Evolutionary conservation across 2,113 vertebrate genomes (phyloP).

Genomic region (Numenius arquata): DNA sequence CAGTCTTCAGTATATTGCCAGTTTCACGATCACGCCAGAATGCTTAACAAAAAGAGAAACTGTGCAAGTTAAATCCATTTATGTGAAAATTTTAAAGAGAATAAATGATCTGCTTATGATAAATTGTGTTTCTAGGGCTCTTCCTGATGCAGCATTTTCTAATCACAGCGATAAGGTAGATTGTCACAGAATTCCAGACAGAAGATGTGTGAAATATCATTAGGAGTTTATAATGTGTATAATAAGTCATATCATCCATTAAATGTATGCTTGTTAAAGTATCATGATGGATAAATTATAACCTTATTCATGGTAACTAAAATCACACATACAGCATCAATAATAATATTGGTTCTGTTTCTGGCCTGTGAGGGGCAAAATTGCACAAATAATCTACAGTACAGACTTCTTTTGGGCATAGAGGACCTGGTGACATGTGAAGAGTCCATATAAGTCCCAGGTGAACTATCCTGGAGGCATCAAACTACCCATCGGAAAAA

Average conservation of each 20-base stretch:
- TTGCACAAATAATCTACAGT: not conserved
- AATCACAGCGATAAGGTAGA: not conserved
- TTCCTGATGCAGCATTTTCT: slow-evolving; percentile 8
- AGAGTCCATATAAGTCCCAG: not conserved
- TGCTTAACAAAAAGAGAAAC: not conserved
- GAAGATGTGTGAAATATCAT: slow-evolving; percentile 9
- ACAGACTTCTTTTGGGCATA: not conserved
- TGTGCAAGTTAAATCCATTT: not conserved
- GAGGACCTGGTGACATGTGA: not conserved
- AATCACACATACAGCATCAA: not conserved
- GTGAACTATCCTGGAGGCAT: not conserved
- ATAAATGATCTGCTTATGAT: not conserved
- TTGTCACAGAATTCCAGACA: not conserved
- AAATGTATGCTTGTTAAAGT: slow-evolving; percentile 28
- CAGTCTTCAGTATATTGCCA: not conserved
- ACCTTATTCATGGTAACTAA: not conserved
- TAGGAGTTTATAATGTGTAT: slow-evolving; percentile 30
- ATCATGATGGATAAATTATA: not conserved
- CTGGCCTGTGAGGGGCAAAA: not conserved
- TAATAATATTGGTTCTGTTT: not conserved
- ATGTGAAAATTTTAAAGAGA: not conserved
- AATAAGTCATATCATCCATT: slow-evolving; percentile 44
- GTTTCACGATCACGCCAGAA: not conserved
- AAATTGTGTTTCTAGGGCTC: not conserved
- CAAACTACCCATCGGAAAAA: not conserved